Conservation (phyloP, 2,888 invertebrate species). For the Ormyrus nitidulus region DNA sequence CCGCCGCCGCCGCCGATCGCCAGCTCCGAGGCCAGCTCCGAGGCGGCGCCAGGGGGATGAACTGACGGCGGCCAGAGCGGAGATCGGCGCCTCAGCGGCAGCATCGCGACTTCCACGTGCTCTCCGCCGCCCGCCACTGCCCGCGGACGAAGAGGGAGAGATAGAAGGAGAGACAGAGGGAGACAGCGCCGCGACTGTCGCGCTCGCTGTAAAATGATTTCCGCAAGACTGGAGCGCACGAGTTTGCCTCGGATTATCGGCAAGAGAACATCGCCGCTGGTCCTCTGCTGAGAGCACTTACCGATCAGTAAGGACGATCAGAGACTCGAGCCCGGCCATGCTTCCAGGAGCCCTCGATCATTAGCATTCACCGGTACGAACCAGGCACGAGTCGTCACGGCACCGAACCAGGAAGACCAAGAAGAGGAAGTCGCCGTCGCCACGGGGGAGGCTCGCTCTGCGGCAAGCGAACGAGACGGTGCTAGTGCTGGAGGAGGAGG, state of each 20-base stretch:
- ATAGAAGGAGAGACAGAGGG: slow-evolving; percentile 14
- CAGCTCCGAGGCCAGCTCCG: no score
- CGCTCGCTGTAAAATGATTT: slow-evolving; percentile 45
- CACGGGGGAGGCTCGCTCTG: not conserved
- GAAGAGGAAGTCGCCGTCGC: slow-evolving; percentile 3
- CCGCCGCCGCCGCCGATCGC: no score
- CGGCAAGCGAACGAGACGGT: slow-evolving; percentile 22
- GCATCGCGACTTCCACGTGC: slow-evolving; percentile 9
- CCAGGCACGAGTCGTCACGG: not conserved
- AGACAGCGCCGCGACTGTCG: slow-evolving; percentile 13
- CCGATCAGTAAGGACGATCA: no score
- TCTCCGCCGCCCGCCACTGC: not conserved
- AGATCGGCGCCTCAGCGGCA: slow-evolving; percentile 32
- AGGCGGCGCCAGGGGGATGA: no score
- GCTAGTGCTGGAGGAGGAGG: slow-evolving; percentile 33
- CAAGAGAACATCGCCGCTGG: slow-evolving; percentile 50
- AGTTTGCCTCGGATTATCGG: slow-evolving; percentile 55
- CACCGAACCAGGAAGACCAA: slow-evolving; percentile 13
- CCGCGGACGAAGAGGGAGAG: not conserved
- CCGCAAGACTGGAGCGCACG: slow-evolving; percentile 40
- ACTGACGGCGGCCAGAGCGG: not conserved
- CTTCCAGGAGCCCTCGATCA: no score
- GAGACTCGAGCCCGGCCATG: no score
- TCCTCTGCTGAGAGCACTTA: not conserved
- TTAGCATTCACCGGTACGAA: not conserved